phyloP scores from a whole-genome alignment of 2,113 vertebrate genomes.

The Anoura caudifer region DNA sequence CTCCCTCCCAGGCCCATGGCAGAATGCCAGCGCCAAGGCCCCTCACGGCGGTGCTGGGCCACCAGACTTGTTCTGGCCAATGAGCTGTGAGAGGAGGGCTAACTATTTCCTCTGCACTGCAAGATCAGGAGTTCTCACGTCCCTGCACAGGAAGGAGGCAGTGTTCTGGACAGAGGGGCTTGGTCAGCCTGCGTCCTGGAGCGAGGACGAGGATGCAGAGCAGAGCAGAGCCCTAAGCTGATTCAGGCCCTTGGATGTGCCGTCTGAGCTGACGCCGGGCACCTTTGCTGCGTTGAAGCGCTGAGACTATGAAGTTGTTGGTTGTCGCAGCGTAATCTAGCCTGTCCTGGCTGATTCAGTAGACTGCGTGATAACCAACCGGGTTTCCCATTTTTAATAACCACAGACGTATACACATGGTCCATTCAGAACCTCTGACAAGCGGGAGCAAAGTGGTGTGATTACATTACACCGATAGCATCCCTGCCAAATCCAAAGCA shows the following conservation, averaged over 20 bases:
- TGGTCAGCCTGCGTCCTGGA: not conserved
- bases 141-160: not conserved
- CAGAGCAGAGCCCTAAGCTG: too few species aligned
- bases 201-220: rapidly evolving
- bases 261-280: rapidly evolving
- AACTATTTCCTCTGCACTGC: not conserved
- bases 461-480: not conserved
- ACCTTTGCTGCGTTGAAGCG: not conserved
- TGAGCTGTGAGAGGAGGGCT: not conserved
- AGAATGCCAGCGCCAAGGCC: not conserved
- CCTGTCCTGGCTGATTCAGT: not conserved
- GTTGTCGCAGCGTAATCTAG: not conserved
- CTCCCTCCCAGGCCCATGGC: not conserved
- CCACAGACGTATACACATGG: not conserved
- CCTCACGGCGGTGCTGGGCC: too few species aligned
- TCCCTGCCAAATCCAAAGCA: not conserved
- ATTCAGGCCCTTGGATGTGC: not conserved
- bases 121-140: not conserved
- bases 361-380: not conserved
- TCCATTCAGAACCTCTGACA: not conserved
- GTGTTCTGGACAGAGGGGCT: not conserved
- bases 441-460: not conserved
- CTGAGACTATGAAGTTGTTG: not conserved
- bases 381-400: not conserved
- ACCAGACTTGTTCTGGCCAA: not conserved